Conservation (phyloP, 2,113 vertebrate species). For the Sylvilagus bachmani region DNA sequence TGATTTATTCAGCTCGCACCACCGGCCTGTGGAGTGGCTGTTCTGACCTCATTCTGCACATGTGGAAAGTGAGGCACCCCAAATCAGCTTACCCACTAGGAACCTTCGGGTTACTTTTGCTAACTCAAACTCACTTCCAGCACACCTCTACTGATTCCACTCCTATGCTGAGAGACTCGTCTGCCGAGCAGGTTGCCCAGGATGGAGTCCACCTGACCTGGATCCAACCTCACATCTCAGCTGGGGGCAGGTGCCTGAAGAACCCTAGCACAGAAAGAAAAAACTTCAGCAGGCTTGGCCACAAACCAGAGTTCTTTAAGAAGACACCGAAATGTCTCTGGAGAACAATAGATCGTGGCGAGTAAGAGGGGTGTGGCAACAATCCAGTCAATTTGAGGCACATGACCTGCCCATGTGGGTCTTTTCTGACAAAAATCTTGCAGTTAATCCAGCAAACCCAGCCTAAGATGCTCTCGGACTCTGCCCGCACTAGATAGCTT, state of each 20-base stretch:
- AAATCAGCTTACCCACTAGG: neutral
- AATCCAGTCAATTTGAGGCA: neutral
- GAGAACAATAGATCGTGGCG: neutral
- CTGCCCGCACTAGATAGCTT: conserved; percentile 59
- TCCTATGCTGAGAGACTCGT: neutral
- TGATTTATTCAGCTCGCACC: neutral
- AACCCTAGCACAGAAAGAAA: neutral
- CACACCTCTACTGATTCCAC: neutral
- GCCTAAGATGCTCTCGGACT: conserved; percentile 40
- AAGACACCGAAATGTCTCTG: neutral
- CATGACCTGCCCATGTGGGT: neutral
- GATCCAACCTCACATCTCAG: neutral
- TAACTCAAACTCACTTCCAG: neutral
- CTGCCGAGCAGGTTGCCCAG: neutral
- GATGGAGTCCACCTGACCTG: neutral
- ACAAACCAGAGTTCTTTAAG: conserved; percentile 22
- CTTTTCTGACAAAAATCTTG: conserved; percentile 42
- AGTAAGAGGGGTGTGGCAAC: neutral
- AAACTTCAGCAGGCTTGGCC: conserved; percentile 9
- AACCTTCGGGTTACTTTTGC: conserved; percentile 22
- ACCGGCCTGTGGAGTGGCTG: neutral
- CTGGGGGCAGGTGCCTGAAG: neutral
- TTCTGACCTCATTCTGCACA: conserved; percentile 12
- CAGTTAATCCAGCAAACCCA: conserved; percentile 22
- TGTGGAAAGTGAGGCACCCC: conserved; percentile 46